A percentile compares a stretch with the other conserved stretches of the same genome.
These are phyloP conservation scores for Gastrophryne carolinensis DNA, from an alignment of 2,797 vertebrate genomes.

Conservation along the genomic window DNA sequence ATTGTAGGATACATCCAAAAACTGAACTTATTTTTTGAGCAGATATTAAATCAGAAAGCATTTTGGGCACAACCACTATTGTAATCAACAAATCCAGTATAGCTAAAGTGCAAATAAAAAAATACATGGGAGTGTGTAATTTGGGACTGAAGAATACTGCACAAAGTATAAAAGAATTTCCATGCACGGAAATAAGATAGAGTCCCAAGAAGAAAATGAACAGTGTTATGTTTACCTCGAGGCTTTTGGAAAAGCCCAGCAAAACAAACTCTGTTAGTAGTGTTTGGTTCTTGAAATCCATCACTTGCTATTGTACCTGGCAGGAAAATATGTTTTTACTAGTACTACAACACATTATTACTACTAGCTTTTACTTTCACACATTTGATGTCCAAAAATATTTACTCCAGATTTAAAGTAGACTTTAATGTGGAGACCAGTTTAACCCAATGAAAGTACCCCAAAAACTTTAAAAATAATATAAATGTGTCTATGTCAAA, in stretches of 20 bases:
- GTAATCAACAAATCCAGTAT: constrained; percentile 45
- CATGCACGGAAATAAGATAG: constrained; percentile 21
- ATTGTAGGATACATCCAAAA: constrained; percentile 42
- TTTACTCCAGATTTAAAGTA: too few relatives aligned
- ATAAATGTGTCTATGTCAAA: too few relatives aligned
- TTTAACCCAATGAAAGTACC: too few relatives aligned
- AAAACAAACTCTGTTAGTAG: neutral
- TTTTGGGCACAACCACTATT: constrained; percentile 38
- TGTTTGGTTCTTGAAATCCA: neutral
- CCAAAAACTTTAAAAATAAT: too few relatives aligned
- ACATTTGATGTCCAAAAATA: too few relatives aligned
- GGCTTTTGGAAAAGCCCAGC: neutral
- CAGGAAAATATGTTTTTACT: too few relatives aligned
- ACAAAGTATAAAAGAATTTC: constrained; percentile 34
- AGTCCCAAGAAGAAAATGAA: neutral
- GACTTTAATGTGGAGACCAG: too few relatives aligned
- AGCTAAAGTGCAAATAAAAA: constrained; percentile 48
- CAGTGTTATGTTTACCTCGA: neutral
- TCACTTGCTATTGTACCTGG: too few relatives aligned
- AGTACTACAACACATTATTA: too few relatives aligned
- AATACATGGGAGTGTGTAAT: constrained; percentile 47
- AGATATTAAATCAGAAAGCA: constrained; percentile 22
- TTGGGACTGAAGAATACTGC: neutral
- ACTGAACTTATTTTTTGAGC: constrained; percentile 32
- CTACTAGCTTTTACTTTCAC: too few relatives aligned